Evolutionary conservation across 1,140 invertebrate genomes (phyloP).

Genomic region (Sitodiplosis mosellana): DNA sequence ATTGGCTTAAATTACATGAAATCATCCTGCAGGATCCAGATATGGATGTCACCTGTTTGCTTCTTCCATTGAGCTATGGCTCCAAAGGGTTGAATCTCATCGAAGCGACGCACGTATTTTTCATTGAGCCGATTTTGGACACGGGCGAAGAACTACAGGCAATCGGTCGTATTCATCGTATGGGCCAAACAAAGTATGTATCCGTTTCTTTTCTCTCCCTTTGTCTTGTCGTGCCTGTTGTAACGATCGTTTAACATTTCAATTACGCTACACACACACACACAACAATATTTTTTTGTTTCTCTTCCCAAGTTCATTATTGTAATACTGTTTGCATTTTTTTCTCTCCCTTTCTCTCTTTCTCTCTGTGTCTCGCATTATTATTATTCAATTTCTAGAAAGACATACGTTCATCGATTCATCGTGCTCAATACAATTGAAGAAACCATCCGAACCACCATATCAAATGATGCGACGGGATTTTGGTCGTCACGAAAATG

Average conservation of each 20-base stretch:
- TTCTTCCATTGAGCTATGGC: conserved; percentile 47
- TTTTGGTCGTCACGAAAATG: neutral
- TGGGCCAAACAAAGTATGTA: conserved; percentile 51
- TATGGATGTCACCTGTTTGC: conserved; percentile 36
- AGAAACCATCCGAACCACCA: conserved; percentile 35
- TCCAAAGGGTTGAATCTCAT: conserved; percentile 62
- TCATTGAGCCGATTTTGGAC: conserved; percentile 60
- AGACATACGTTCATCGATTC: conserved; percentile 47
- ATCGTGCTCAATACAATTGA: conserved; percentile 49
- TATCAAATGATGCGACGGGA: conserved; percentile 1
- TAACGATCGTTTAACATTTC: neutral
- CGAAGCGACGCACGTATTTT: conserved; percentile 60
- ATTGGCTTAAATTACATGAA: no score
- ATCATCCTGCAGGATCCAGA: conserved; percentile 24
- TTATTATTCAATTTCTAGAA: conserved; percentile 16
- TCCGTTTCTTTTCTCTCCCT: no score
- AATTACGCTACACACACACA: neutral
- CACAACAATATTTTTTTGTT: neutral
- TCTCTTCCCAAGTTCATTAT: neutral
- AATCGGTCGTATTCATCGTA: conserved; percentile 57
- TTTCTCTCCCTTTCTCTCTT: neutral
- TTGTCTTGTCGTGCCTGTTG: no score
- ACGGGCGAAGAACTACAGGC: conserved; percentile 56
- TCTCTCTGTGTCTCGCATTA: no score
- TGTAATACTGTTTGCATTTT: neutral